These are phyloP conservation scores for Festucalex cinctus DNA, from an alignment of 2,113 vertebrate genomes.

Conservation along the genomic window DNA sequence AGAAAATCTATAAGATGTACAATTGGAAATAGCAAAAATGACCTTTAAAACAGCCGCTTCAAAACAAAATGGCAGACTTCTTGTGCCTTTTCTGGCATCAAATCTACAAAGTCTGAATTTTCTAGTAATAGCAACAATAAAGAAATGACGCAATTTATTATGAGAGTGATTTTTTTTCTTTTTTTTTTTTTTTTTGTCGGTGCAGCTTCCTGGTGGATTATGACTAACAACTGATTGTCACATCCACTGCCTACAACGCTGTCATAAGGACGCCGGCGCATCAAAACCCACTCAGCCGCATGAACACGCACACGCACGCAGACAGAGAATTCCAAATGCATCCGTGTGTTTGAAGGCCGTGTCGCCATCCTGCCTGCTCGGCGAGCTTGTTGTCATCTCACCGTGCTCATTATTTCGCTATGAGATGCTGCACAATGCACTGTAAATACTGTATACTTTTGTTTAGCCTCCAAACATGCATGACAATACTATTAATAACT, in stretches of 20 bases:
- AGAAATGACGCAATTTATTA: neutral
- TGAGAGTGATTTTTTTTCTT: neutral
- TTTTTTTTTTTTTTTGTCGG: conserved; percentile 24
- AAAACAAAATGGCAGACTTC: neutral
- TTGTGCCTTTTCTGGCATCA: neutral
- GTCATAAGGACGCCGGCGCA: conserved; percentile 45
- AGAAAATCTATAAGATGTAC: too few species aligned
- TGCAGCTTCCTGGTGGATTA: conserved; percentile 93
- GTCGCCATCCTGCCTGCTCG: conserved; percentile 29
- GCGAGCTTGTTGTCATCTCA: conserved; percentile 29
- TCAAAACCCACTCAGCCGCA: conserved; percentile 28
- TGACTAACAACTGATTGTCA: conserved; percentile 83
- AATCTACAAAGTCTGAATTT: too few species aligned
- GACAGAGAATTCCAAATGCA: conserved; percentile 36
- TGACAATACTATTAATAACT: neutral
- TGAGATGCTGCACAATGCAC: neutral
- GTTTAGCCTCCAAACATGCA: neutral
- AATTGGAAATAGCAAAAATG: too few species aligned
- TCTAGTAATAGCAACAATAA: neutral
- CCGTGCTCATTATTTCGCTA: conserved; percentile 42
- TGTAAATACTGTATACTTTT: neutral
- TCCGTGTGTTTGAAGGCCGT: conserved; percentile 42
- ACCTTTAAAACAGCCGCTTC: neutral
- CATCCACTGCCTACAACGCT: conserved; percentile 55
- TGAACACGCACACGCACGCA: conserved; percentile 11